Base-by-base conservation (phyloP, 2,113 vertebrate genomes). In the Falco punctatus region DNA sequence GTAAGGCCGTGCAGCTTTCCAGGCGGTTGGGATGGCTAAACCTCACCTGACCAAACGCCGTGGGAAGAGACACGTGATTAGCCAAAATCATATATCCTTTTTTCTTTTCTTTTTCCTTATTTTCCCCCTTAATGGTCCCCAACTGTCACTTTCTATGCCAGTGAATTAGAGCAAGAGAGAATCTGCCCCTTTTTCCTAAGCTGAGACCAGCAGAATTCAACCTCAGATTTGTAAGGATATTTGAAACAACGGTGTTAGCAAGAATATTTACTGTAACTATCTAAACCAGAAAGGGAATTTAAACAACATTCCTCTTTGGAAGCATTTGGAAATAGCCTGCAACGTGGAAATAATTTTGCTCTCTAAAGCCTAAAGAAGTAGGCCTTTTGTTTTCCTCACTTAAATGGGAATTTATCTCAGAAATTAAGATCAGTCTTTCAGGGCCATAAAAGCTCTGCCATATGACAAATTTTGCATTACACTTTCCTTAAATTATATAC, bases 281-380 rank as follows among this genome's bases (percentile, higher is more conserved):
- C 70, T 85, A 75, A 96, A 94, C 17, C 80, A 93, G 81, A 95
- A 80, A 96, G 62, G 51, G 58, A 74, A 84, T 90, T 95, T 88
- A 58, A 94, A 77, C 58, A 90, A 52, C n/a, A 83, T 84, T 92
- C 82, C 33, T 86, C 81, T 75, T 67, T 85, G 65, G 48, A 58
- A 59, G 78, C 91, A 72, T 75, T 94, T 88, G 62, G 59, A 96
- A 92, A 81, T 89, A 92, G 74, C 92, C 87, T 78, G 70, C 91
- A 97, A 95, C 90, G 83, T 86, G 91, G 93, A 97, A 96, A 95
- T 94, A 57, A 96, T 95, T 96, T 96, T 66, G 44, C 61, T 92
- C 88, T 64, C 69, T 85, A 87, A 84, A 81, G 49, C 90, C 81
- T 87, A 75, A 93, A 96, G 93, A 93, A 93, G 79, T 64, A 92